Percentiles rank a stretch among this genome's conserved stretches.
Evolutionary conservation across 2,797 vertebrate genomes (phyloP).

Genomic region (Psittacula derbiana): DNA sequence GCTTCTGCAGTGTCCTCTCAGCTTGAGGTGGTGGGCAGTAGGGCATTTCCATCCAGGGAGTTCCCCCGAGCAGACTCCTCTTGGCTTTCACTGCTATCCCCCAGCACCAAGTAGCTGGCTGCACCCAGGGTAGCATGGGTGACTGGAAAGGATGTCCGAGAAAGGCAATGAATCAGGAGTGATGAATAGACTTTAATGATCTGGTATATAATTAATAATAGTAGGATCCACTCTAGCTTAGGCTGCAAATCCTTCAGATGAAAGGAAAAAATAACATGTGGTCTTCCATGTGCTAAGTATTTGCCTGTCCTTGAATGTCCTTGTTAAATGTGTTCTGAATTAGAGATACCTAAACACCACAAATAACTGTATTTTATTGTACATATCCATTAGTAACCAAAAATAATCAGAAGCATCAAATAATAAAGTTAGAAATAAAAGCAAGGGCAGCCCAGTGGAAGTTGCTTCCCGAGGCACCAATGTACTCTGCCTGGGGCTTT

Average conservation of each 20-base stretch:
- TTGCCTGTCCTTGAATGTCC: background rate
- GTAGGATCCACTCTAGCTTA: background rate
- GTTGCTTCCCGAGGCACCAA: background rate
- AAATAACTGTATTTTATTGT: background rate
- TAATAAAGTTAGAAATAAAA: background rate
- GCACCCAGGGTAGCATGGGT: background rate
- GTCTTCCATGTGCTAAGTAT: background rate
- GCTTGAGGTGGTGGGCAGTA: fast-evolving
- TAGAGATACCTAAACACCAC: background rate
- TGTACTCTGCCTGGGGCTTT: background rate
- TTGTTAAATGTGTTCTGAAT: background rate
- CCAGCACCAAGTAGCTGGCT: background rate
- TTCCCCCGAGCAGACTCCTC: background rate
- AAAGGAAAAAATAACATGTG: background rate
- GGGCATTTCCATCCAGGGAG: background rate
- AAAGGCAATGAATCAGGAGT: background rate
- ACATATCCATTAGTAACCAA: background rate
- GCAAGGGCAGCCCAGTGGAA: background rate
- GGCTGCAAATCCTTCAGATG: background rate
- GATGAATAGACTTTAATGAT: background rate
- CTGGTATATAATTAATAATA: background rate
- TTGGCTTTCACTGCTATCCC: background rate
- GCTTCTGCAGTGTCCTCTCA: background rate
- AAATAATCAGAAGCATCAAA: background rate
- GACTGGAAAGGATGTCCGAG: background rate